Percentiles rank a stretch among this genome's conserved stretches.
phyloP scores from a whole-genome alignment of 1,140 invertebrate genomes.

The Polyergus mexicanus region DNA sequence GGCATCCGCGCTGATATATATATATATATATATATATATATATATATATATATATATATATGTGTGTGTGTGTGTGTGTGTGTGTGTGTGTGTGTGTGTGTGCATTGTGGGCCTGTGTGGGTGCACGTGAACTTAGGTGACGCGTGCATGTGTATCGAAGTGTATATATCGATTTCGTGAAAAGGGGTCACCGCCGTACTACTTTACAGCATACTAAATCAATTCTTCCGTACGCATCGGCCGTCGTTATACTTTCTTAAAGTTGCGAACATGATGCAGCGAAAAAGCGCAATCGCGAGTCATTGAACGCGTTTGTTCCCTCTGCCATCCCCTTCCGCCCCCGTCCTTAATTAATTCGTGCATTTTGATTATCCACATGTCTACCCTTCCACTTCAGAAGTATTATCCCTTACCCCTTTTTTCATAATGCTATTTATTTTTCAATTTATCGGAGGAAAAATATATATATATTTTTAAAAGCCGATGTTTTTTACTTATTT shows the following conservation, averaged over 20 bases:
- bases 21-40: too few relatives aligned
- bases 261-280: constrained; percentile 19
- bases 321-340: neutral
- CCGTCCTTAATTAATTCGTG: neutral
- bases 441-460: too few relatives aligned
- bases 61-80: too few relatives aligned
- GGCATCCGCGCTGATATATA: neutral
- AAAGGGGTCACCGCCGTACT: constrained; percentile 48
- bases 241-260: constrained; percentile 58
- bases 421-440: too few relatives aligned
- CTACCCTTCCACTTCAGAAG: neutral
- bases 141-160: constrained; percentile 52
- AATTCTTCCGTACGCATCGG: constrained; percentile 48
- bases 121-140: neutral
- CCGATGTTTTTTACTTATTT: neutral
- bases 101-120: neutral
- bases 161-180: constrained; percentile 70
- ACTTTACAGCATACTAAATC: constrained; percentile 55
- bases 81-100: neutral
- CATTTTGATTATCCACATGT: neutral
- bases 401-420: neutral
- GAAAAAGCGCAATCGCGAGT: neutral
- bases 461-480: neutral
- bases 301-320: neutral
- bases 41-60: too few relatives aligned